Percentiles rank a stretch among this genome's conserved stretches.
Evolutionary conservation across 2,797 vertebrate species (phyloP).

Genomic region (Rhinichthys osculus): DNA sequence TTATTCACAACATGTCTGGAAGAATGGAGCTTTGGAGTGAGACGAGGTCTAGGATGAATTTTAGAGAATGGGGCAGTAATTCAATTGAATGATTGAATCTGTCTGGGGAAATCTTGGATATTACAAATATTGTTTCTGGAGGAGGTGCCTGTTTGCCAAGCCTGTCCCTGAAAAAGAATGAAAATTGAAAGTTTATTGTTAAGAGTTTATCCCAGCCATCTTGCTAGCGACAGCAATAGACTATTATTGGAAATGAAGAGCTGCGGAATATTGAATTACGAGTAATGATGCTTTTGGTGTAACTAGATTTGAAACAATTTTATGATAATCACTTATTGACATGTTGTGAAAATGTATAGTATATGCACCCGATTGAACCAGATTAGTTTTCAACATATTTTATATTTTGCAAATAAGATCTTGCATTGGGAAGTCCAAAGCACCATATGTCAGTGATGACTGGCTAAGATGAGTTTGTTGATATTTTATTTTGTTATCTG

Average conservation of each 20-base stretch:
- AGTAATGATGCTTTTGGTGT: conserved; percentile 61
- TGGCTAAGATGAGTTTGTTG: conserved; percentile 20
- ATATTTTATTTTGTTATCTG: conserved; percentile 27
- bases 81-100: conserved; percentile 80
- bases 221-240: conserved; percentile 64
- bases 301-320: conserved; percentile 66
- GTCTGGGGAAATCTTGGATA: conserved; percentile 79
- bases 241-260: conserved; percentile 65
- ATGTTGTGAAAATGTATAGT: conserved; percentile 53
- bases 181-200: conserved; percentile 77
- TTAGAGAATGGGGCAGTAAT: conserved; percentile 76
- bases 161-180: conserved; percentile 76
- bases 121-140: conserved; percentile 84
- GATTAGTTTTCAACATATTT: conserved; percentile 49
- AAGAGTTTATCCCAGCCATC: conserved; percentile 63
- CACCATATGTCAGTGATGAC: conserved; percentile 37
- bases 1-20: conserved; percentile 81
- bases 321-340: conserved; percentile 67
- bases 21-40: conserved; percentile 81
- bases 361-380: conserved; percentile 46
- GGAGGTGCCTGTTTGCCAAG: conserved; percentile 73
- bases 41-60: conserved; percentile 75
- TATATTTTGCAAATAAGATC: conserved; percentile 42
- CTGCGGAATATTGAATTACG: conserved; percentile 63
- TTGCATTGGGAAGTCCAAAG: conserved; percentile 22